Evolutionary conservation across 1,140 invertebrate species (phyloP), one percentile per base, ranked within the genome.

Genomic region (Heliconius himera): DNA sequence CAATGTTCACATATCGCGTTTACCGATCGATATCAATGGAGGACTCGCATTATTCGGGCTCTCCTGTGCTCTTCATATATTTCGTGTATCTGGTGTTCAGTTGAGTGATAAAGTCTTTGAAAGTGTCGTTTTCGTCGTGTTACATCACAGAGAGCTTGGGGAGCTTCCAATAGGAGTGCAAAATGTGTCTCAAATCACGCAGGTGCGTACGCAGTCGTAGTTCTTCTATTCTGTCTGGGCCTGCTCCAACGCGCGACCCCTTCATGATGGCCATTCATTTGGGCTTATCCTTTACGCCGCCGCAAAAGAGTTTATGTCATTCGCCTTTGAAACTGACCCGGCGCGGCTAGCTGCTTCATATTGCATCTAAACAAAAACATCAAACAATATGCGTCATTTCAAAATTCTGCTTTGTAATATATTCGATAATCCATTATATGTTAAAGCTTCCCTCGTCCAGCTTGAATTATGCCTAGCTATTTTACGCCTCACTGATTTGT

Each of bases 131-230:
- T 90, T 89, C 80, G 87, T 89, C 80, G 84, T 83, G 93, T 95
- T 95, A 95, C 94, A 95, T 95, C 94, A 95, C 90, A 85, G 87
- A 85, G 88, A 90, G 83, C 87, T 89, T 85, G 85, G 83, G 84
- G 86, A 88, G 90, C 83, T 88, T 89, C 89, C 86, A 92, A 91
- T 91, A 90, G 88, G 89, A 91, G 89, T 89, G 87, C 88, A 92
- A 94, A 92, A 94, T 95, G 94, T 93, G 85, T 94, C 91, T 94
- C 93, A 95, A 96, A 96, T 96, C 96, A 97, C 97, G 96, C 97
- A 97, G 97, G 97, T 98, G 97, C 97, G 97, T 97, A 97, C 97
- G 97, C 97, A 97, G 96, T 95, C 96, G 96, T 97, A 96, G 95
- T 96, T 96, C 97, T 95, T 95, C 96, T 96, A 96, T 96, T 96